Evolutionary conservation across 2,888 invertebrate genomes (phyloP).

Genomic region (Hofmannophila pseudospretella): DNA sequence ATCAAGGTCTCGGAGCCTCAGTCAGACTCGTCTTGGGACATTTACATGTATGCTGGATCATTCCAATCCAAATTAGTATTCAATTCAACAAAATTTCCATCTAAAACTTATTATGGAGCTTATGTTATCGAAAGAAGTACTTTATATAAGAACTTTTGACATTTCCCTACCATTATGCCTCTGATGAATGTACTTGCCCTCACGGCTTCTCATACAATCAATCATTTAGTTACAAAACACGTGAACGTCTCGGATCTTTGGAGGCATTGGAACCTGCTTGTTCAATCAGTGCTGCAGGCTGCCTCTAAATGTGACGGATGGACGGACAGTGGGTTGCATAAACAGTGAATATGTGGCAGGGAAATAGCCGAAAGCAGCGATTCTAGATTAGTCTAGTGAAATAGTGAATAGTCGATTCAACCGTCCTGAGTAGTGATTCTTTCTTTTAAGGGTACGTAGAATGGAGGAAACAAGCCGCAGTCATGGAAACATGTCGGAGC

Average conservation of each 20-base stretch:
- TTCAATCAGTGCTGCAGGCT: constrained; percentile 43
- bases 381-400: too few relatives aligned
- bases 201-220: not conserved
- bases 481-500: too few relatives aligned
- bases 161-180: not conserved
- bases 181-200: constrained; percentile 1
- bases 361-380: too few relatives aligned
- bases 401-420: too few relatives aligned
- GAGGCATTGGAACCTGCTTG: constrained; percentile 26
- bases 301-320: constrained; percentile 57
- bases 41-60: constrained; percentile 24
- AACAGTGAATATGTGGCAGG: constrained; percentile 68
- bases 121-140: too few relatives aligned
- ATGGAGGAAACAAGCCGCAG: too few relatives aligned
- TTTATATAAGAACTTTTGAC: not conserved
- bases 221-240: constrained; percentile 7
- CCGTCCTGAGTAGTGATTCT: too few relatives aligned
- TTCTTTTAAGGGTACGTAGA: too few relatives aligned
- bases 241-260: constrained; percentile 24
- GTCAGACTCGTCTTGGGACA: constrained; percentile 48
- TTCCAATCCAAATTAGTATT: constrained; percentile 35
- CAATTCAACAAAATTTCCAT: not conserved
- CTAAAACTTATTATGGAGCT: too few relatives aligned
- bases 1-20: constrained; percentile 73
- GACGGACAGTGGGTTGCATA: constrained; percentile 65